A percentile compares a stretch with the other conserved stretches of the same genome.
phyloP scores from a whole-genome alignment of 2,113 vertebrate species.

The Oryzias celebensis region DNA sequence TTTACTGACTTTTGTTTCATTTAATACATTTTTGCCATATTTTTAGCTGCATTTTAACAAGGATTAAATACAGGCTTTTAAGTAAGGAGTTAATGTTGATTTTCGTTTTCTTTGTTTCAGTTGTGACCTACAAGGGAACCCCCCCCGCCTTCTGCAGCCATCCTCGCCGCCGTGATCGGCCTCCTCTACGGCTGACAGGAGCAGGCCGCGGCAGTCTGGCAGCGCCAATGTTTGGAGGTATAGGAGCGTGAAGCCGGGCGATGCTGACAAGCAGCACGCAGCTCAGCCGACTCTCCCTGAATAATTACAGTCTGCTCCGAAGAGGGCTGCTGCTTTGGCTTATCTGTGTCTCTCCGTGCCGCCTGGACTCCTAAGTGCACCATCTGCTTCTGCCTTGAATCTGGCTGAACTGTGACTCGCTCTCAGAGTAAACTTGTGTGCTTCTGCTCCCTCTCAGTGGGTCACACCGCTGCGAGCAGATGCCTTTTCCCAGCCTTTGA shows the following conservation, averaged over 20 bases:
- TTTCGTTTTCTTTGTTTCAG: no score
- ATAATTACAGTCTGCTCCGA: slow-evolving; percentile 52
- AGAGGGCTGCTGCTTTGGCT: slow-evolving; percentile 48
- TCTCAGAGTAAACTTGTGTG: slow-evolving; percentile 33
- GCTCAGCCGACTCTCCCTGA: slow-evolving; percentile 49
- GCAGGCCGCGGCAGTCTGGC: slow-evolving; percentile 27
- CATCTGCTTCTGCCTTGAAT: slow-evolving; percentile 58
- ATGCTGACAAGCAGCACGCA: slow-evolving; percentile 42
- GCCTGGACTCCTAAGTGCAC: slow-evolving; percentile 52
- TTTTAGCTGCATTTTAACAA: no score
- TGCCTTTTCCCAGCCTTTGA: slow-evolving; percentile 30
- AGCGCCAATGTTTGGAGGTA: slow-evolving; percentile 30
- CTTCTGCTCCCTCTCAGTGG: slow-evolving; percentile 43
- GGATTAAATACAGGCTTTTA: no score
- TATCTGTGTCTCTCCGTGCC: slow-evolving; percentile 48
- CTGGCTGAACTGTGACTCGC: slow-evolving; percentile 47
- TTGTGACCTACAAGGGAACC: slow-evolving; percentile 4
- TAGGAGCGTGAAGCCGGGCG: slow-evolving; percentile 32
- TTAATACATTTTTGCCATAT: no score
- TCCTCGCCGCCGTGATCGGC: slow-evolving; percentile 5
- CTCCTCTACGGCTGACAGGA: slow-evolving; percentile 23
- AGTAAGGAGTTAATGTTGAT: no score
- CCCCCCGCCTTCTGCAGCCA: background rate
- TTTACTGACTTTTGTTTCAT: no score
- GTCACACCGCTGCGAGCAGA: slow-evolving; percentile 26